Percentiles rank a stretch among this genome's conserved stretches.
These are phyloP conservation scores for Lordiphosa andalusiaca DNA, from an alignment of 2,888 invertebrate genomes.

Conservation along the genomic window DNA sequence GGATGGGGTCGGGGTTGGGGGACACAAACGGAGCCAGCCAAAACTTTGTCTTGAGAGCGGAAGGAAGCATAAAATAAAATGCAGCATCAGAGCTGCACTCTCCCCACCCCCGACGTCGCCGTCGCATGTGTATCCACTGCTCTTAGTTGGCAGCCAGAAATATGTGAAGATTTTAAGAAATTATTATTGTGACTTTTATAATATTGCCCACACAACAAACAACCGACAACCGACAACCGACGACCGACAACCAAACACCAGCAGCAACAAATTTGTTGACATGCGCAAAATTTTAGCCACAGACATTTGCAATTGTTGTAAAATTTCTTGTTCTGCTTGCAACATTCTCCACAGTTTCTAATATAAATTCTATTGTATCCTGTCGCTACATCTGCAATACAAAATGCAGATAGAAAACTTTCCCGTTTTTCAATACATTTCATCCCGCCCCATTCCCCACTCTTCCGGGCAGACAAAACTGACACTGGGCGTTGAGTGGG, in stretches of 20 bases:
- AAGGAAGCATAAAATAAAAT: slow-evolving; percentile 77
- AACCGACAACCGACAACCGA: slow-evolving; percentile 10
- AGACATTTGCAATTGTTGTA: slow-evolving; percentile 58
- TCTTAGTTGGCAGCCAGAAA: slow-evolving; percentile 33
- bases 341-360: slow-evolving; percentile 40
- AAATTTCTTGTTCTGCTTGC: slow-evolving; percentile 47
- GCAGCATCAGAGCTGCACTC: slow-evolving; percentile 46
- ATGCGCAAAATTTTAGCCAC: slow-evolving; percentile 63
- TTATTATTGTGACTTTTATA: slow-evolving; percentile 72
- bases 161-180: slow-evolving; percentile 68
- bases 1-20: no score
- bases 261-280: slow-evolving; percentile 64
- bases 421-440: slow-evolving; percentile 36
- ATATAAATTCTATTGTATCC: slow-evolving; percentile 32
- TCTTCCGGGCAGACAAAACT: slow-evolving; percentile 28
- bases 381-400: slow-evolving; percentile 58
- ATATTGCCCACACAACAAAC: slow-evolving; percentile 46
- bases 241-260: slow-evolving; percentile 4
- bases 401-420: slow-evolving; percentile 48
- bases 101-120: slow-evolving; percentile 4
- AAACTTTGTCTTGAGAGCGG: slow-evolving; percentile 57
- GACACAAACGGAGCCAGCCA: slow-evolving; percentile 15
- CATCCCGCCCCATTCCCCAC: no score
- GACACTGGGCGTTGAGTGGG: slow-evolving; percentile 53
- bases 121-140: slow-evolving; percentile 7